phyloP scores from a whole-genome alignment of 2,888 invertebrate genomes.

The Acanthosepion lycidas region DNA sequence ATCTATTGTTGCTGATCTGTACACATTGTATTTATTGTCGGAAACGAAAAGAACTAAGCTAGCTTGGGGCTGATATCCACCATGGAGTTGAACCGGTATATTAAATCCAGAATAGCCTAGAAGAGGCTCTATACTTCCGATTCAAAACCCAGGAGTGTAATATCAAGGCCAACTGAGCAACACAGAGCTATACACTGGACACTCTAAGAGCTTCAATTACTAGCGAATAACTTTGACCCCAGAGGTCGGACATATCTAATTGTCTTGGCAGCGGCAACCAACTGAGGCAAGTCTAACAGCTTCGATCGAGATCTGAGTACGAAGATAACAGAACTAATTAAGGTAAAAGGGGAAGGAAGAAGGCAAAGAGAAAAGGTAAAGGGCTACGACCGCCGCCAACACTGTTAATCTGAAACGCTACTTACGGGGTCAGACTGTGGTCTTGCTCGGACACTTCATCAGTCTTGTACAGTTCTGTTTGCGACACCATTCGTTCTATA shows the following conservation, averaged over 20 bases:
- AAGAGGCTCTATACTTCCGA: not conserved
- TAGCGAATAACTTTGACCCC: constrained; percentile 33
- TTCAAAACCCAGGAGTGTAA: constrained; percentile 33
- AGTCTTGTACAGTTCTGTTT: constrained; percentile 15
- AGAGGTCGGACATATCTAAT: constrained; percentile 33
- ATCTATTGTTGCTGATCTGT: not conserved
- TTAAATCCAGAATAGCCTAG: not conserved
- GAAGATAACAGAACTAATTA: constrained; percentile 33
- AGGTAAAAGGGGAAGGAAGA: not conserved
- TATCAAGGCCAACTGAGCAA: not conserved
- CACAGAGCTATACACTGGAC: not conserved
- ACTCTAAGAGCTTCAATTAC: constrained; percentile 21
- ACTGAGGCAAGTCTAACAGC: constrained; percentile 33
- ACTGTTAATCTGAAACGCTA: constrained; percentile 33
- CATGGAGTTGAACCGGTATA: too few relatives aligned
- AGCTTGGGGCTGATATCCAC: not conserved
- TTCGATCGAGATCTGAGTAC: constrained; percentile 9
- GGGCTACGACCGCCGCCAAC: not conserved
- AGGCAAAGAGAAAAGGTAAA: not conserved
- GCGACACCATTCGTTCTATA: not conserved
- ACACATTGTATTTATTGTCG: not conserved
- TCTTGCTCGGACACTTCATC: constrained; percentile 20
- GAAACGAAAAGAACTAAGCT: not conserved
- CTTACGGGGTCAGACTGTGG: constrained; percentile 15
- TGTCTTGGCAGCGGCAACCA: constrained; percentile 33